These are phyloP conservation scores for Horisme vitalbata DNA, from an alignment of 2,888 invertebrate species.

Conservation along the genomic window DNA sequence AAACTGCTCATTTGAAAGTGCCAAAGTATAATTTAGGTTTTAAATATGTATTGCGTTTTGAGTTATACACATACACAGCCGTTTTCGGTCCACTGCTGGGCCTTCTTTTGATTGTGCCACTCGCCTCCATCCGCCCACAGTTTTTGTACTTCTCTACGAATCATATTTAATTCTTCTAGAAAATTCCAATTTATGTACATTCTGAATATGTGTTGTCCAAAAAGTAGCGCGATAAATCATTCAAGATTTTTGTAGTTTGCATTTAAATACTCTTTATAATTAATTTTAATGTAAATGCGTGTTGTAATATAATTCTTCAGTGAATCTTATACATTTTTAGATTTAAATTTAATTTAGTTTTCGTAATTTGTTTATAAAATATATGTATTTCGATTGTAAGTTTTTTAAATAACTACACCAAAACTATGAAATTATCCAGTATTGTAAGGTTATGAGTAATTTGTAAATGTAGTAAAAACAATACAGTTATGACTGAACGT, in stretches of 20 bases:
- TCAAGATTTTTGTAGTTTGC: not conserved
- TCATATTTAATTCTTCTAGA: too few relatives aligned
- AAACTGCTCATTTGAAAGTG: slow-evolving; percentile 18
- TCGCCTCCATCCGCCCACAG: too few relatives aligned
- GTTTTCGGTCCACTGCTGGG: too few relatives aligned
- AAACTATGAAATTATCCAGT: slow-evolving; percentile 10
- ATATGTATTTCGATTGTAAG: not conserved
- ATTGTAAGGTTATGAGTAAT: slow-evolving; percentile 10
- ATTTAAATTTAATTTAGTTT: not conserved
- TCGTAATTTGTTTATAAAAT: too few relatives aligned
- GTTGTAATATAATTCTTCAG: slow-evolving; percentile 13
- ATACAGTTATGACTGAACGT: slow-evolving; percentile 14
- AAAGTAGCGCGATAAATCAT: not conserved
- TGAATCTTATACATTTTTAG: slow-evolving; percentile 5
- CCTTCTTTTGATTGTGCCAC: too few relatives aligned
- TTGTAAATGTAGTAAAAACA: not conserved
- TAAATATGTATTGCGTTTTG: slow-evolving; percentile 3
- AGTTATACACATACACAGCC: too few relatives aligned
- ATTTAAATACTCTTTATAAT: slow-evolving; percentile 8
- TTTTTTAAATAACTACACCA: not conserved
- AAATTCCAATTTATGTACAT: too few relatives aligned
- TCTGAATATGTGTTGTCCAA: not conserved
- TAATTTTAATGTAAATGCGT: slow-evolving; percentile 11
- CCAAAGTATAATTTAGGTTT: slow-evolving; percentile 8
- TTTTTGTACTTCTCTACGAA: too few relatives aligned